These are phyloP conservation scores for Rhyacichthys aspro DNA, from an alignment of 2,797 vertebrate genomes.

Conservation along the genomic window DNA sequence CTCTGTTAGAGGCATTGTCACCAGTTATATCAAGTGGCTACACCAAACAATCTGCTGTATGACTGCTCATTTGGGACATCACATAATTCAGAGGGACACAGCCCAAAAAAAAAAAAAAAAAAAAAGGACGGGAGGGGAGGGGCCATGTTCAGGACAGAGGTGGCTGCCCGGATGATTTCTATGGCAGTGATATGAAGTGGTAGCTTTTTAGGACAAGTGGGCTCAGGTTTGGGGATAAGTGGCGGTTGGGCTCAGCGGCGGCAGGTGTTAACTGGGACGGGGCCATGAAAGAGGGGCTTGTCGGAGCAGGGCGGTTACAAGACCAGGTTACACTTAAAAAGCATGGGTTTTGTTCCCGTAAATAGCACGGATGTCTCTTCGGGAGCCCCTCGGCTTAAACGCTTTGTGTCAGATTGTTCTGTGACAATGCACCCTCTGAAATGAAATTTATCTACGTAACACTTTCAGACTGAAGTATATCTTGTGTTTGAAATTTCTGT, in stretches of 20 bases:
- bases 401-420: background rate
- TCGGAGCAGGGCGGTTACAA: slow-evolving; percentile 37
- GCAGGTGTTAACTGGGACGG: slow-evolving; percentile 66
- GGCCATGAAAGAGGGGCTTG: slow-evolving; percentile 60
- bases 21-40: slow-evolving; percentile 70
- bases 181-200: slow-evolving; percentile 41
- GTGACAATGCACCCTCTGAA: background rate
- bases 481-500: no score
- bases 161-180: slow-evolving; percentile 41
- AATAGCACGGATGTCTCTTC: slow-evolving; percentile 4
- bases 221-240: slow-evolving; percentile 51
- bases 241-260: slow-evolving; percentile 37
- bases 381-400: background rate
- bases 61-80: slow-evolving; percentile 77
- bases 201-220: slow-evolving; percentile 46
- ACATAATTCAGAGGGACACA: slow-evolving; percentile 56
- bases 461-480: no score
- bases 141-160: slow-evolving; percentile 28
- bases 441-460: slow-evolving; percentile 2
- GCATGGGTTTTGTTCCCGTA: slow-evolving; percentile 60
- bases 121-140: background rate
- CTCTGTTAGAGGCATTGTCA: slow-evolving; percentile 78
- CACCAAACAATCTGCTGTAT: slow-evolving; percentile 73
- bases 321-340: slow-evolving; percentile 75
- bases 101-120: slow-evolving; percentile 2